A percentile compares a stretch with the other conserved stretches of the same genome.
These are phyloP conservation scores for Notocelia uddmanniana DNA, from an alignment of 2,888 invertebrate species.

Conservation along the genomic window DNA sequence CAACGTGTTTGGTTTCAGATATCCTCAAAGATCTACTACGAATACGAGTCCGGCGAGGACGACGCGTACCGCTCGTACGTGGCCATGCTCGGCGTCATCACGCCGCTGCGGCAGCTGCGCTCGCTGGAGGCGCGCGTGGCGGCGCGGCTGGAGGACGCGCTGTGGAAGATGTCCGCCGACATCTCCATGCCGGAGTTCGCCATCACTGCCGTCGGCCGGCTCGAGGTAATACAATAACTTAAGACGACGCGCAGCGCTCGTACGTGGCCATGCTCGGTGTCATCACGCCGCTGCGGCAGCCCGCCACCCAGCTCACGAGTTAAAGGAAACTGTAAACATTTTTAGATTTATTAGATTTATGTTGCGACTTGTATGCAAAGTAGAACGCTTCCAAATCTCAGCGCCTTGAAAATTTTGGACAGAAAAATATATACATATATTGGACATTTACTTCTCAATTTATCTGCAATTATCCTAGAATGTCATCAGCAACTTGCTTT, in stretches of 20 bases:
- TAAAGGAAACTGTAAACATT: too few relatives aligned
- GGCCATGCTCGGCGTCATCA: slow-evolving; percentile 71
- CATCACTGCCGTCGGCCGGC: slow-evolving; percentile 72
- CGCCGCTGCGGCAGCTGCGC: slow-evolving; percentile 74
- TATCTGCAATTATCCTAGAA: too few relatives aligned
- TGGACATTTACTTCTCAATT: too few relatives aligned
- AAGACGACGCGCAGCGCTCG: slow-evolving; percentile 76
- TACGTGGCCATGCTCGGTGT: slow-evolving; percentile 71
- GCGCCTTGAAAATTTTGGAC: too few relatives aligned
- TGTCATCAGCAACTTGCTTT: too few relatives aligned
- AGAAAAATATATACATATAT: too few relatives aligned
- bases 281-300: slow-evolving; percentile 72
- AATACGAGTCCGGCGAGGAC: slow-evolving; percentile 75
- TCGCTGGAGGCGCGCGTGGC: slow-evolving; percentile 69
- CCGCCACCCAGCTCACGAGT: too few relatives aligned
- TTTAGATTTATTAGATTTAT: too few relatives aligned
- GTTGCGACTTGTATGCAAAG: too few relatives aligned
- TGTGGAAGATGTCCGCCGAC: slow-evolving; percentile 78
- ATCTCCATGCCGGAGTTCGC: slow-evolving; percentile 79
- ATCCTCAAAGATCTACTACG: slow-evolving; percentile 75
- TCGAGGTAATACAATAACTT: slow-evolving; percentile 69
- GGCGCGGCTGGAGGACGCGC: slow-evolving; percentile 72
- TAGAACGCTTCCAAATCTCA: too few relatives aligned
- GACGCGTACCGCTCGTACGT: slow-evolving; percentile 75
- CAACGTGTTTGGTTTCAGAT: slow-evolving; percentile 60